Percentiles rank a stretch among this genome's conserved stretches.
Conservation (phyloP, 2,888 invertebrate species). For the Selenia dentaria region DNA sequence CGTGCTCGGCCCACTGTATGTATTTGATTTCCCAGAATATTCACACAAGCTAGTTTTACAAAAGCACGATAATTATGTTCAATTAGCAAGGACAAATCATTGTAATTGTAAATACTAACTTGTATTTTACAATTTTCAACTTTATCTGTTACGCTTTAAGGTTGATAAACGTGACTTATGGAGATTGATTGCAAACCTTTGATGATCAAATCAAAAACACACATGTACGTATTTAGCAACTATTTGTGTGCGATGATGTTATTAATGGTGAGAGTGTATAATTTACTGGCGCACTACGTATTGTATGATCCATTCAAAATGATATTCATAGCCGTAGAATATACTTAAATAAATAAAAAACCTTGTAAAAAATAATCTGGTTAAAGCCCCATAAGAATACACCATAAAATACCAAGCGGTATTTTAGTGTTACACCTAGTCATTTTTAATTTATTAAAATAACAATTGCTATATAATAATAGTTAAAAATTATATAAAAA, state of each 20-base stretch:
- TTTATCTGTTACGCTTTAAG: background rate
- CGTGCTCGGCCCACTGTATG: too few relatives aligned
- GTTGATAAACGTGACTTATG: background rate
- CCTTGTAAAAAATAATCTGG: too few relatives aligned
- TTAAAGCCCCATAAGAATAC: too few relatives aligned
- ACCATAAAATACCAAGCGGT: too few relatives aligned
- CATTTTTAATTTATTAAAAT: too few relatives aligned
- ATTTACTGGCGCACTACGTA: background rate
- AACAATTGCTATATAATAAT: too few relatives aligned
- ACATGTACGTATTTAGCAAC: slow-evolving; percentile 15
- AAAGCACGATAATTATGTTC: slow-evolving; percentile 25
- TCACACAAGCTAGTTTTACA: slow-evolving; percentile 20
- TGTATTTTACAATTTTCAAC: slow-evolving; percentile 1
- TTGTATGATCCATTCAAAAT: slow-evolving; percentile 1
- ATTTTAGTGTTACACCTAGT: too few relatives aligned
- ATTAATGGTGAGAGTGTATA: slow-evolving; percentile 7
- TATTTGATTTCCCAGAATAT: slow-evolving; percentile 26
- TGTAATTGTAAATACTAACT: slow-evolving; percentile 29
- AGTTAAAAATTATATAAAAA: too few relatives aligned
- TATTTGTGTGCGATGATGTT: slow-evolving; percentile 11
- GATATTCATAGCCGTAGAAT: background rate
- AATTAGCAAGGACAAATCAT: slow-evolving; percentile 29
- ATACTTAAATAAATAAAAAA: too few relatives aligned
- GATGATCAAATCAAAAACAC: slow-evolving; percentile 22
- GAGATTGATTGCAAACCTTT: slow-evolving; percentile 1